phyloP scores from a whole-genome alignment of 2,797 vertebrate species.

The Alfaro cultratus region DNA sequence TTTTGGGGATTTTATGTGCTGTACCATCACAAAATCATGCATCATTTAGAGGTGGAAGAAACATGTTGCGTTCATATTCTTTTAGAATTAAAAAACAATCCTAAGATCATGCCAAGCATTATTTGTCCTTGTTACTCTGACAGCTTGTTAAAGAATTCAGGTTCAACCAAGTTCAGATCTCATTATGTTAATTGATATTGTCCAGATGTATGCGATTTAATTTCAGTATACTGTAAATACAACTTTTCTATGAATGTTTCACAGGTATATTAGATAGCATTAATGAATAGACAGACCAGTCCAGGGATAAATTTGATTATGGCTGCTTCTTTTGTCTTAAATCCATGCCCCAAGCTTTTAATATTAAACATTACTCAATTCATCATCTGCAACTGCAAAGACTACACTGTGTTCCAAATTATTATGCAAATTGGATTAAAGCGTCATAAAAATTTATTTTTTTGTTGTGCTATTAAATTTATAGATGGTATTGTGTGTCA shows the following conservation, averaged over 20 bases:
- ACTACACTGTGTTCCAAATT: background rate
- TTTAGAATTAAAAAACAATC: background rate
- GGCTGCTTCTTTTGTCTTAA: background rate
- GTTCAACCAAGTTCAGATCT: background rate
- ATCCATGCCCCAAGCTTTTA: background rate
- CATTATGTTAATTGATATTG: background rate
- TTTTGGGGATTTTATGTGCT: background rate
- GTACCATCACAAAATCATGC: background rate
- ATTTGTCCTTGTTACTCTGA: background rate
- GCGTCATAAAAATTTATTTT: no score
- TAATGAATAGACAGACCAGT: background rate
- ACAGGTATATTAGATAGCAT: background rate
- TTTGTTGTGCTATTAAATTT: no score
- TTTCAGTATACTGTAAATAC: no score
- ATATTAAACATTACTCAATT: background rate
- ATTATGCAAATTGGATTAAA: no score
- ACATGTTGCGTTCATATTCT: background rate
- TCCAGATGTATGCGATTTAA: background rate
- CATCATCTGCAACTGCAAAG: background rate
- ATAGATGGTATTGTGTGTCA: no score
- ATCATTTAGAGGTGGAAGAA: background rate
- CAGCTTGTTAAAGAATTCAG: background rate
- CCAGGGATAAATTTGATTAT: background rate
- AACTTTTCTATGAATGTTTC: no score
- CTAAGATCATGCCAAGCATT: background rate